These are phyloP conservation scores for Toxotes jaculatrix DNA, from an alignment of 2,113 vertebrate species.

Conservation along the genomic window DNA sequence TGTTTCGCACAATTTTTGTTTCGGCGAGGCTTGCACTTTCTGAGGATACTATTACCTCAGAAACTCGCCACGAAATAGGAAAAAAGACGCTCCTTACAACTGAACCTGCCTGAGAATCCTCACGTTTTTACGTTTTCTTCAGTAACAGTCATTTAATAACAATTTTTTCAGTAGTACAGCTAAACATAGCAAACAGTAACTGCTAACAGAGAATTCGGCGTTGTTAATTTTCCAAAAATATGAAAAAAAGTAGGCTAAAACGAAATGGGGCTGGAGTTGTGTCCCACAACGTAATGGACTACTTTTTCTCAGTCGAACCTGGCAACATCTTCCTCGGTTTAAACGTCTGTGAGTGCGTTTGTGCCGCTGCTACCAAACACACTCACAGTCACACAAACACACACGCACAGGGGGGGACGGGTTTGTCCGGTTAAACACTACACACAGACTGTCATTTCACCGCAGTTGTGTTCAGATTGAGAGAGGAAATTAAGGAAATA, in stretches of 20 bases:
- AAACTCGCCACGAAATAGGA: too few relatives aligned
- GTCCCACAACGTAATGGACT: neutral
- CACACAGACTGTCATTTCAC: constrained; percentile 31
- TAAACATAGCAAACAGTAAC: neutral
- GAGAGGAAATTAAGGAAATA: constrained; percentile 48
- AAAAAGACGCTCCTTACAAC: too few relatives aligned
- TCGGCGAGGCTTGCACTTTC: too few relatives aligned
- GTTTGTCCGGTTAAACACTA: constrained; percentile 60
- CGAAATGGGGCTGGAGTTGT: neutral
- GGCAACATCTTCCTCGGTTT: neutral
- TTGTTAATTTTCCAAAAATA: neutral
- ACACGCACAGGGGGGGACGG: constrained; percentile 38
- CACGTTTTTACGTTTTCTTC: too few relatives aligned
- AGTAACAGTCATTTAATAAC: too few relatives aligned
- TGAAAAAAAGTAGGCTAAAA: neutral
- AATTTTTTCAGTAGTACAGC: neutral
- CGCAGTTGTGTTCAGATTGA: constrained; percentile 20
- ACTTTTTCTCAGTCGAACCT: neutral
- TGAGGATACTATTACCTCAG: too few relatives aligned
- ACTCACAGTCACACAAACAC: neutral
- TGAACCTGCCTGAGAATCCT: too few relatives aligned
- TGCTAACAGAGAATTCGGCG: neutral
- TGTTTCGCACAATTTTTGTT: too few relatives aligned
- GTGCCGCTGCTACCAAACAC: neutral
- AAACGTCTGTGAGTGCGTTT: constrained; percentile 1